Evolutionary conservation across 2,888 invertebrate species (phyloP), one percentile per base, ranked within the genome.

Genomic region (Bombylius discolor): DNA sequence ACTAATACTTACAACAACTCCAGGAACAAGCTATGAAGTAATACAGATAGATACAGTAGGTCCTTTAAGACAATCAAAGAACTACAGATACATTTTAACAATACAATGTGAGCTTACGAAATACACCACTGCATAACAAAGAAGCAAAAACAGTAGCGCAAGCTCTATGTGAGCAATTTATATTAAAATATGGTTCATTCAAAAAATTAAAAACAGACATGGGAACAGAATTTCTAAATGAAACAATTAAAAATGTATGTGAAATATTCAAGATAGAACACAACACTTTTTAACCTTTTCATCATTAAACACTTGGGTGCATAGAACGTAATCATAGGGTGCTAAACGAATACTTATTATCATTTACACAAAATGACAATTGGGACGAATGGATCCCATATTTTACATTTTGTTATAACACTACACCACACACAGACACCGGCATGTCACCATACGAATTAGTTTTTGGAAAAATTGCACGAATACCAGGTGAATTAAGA

Each of bases 131-230:
- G 31, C 33, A 57, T 44, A 58, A 62, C 31, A 65, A 64, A 62
- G 62, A 61, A 52, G 62, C 64, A 32, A 56, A 53, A 36, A 63
- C 61, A 4, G 56, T 63, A 4, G 62, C 64, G 23, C 61, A 51
- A 60, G 61, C 61, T 33, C 61, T 64, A 42, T n/a, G 48, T 23
- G 58, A 64, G 52, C 55, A 60, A 44, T 62, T 63, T 42, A 62
- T 65, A 31, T 51, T 62, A 32, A 61, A 55, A 45, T 60, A 57
- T 49, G 61, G 61, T 47, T 56, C 55, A 44, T 58, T 58, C 49
- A 59, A 51, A 36, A 54, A 45, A 34, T 39, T 62, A 36, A 58
- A 57, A 55, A 52, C 60, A n/a, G 62, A 59, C 55, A 23, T 53
- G 51, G 59, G 62, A 12, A 58, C 59, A 13, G 58, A 59, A 55